These are phyloP conservation scores for Clarias batrachus DNA, from an alignment of 2,113 vertebrate genomes.

Conservation along the genomic window DNA sequence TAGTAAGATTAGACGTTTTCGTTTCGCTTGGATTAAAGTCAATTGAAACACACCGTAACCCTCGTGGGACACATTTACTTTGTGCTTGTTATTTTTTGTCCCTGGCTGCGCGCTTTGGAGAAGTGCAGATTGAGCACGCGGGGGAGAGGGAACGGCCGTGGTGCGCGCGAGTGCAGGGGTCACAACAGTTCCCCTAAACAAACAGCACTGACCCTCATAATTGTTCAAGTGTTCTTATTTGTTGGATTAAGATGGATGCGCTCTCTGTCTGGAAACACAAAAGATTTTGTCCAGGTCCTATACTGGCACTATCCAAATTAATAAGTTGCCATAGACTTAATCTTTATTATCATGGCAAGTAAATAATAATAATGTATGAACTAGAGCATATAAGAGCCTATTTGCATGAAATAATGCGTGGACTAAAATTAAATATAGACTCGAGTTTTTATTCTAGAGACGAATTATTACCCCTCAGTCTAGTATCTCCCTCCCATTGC, in stretches of 20 bases:
- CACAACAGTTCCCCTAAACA: constrained; percentile 60
- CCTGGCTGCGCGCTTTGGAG: constrained; percentile 63
- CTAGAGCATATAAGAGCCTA: neutral
- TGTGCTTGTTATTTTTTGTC: constrained; percentile 58
- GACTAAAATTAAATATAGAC: neutral
- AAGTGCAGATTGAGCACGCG: constrained; percentile 54
- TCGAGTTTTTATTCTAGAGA: neutral
- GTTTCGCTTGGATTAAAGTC: constrained; percentile 37
- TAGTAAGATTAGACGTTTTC: constrained; percentile 18
- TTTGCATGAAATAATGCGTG: neutral
- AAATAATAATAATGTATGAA: neutral
- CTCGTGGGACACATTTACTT: constrained; percentile 63
- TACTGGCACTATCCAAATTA: neutral
- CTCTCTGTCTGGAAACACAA: constrained; percentile 13
- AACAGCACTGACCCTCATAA: constrained; percentile 21
- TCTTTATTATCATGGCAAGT: neutral
- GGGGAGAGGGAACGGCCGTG: constrained; percentile 54
- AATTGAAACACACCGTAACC: constrained; percentile 57
- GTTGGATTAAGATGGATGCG: constrained; percentile 39
- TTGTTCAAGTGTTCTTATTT: constrained; percentile 40
- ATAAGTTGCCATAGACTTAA: neutral
- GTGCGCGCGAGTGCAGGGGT: constrained; percentile 63
- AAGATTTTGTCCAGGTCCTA: neutral
- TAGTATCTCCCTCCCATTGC: constrained; percentile 15
- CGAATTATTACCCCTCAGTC: constrained; percentile 10